Base-by-base conservation (phyloP, 2,797 vertebrate species). In the Botia kubotai region DNA sequence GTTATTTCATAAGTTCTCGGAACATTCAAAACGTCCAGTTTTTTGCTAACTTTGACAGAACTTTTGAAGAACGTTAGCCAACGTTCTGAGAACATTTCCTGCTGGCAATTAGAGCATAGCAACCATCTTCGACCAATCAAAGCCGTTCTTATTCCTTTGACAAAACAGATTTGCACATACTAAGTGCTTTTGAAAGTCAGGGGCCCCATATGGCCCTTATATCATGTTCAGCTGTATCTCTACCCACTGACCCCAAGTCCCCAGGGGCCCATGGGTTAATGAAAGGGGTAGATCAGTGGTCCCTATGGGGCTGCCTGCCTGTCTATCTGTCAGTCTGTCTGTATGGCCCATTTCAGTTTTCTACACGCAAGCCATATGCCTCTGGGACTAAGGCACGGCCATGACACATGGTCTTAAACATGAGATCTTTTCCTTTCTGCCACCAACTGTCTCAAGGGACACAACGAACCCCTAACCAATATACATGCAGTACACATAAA, bases 371-470 rank as follows among this genome's bases (percentile, higher is more conserved):
- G 55, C 81, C 76, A 73, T 83, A 83, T 83, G 81, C 66, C 73
- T 77, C 43, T 11, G 73, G 76, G 68, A 76, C 66, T 14, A 48
- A 55, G 16, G 48, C 55, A 75, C 62, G 68, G 65, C 57, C 19
- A 50, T 58, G 71, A 73, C 81, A 82, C 81, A 77, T 79, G 75
- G 71, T 71, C 77, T 66, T 75, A 65, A 71, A 72, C 72, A 68
- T 71, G 39, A 75, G 55, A 77, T 62, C 73, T 58, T 70, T 14
- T 33, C 43, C 36, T 72, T 78, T 58, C 69, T 46, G 52, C 67
- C 84, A 89, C 85, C 68, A 86, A 85, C 67, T 36, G 71, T 74
- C 78, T 80, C 70, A 2, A 5, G 78, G 70, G 70, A 48, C 33
- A 52, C 76, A n/a, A 14, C 19, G 11, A 69, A 58, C 48, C 23